Evolutionary conservation across 2,113 vertebrate genomes (phyloP), one percentile per base, ranked within the genome.

Genomic region (Piprites chloris): DNA sequence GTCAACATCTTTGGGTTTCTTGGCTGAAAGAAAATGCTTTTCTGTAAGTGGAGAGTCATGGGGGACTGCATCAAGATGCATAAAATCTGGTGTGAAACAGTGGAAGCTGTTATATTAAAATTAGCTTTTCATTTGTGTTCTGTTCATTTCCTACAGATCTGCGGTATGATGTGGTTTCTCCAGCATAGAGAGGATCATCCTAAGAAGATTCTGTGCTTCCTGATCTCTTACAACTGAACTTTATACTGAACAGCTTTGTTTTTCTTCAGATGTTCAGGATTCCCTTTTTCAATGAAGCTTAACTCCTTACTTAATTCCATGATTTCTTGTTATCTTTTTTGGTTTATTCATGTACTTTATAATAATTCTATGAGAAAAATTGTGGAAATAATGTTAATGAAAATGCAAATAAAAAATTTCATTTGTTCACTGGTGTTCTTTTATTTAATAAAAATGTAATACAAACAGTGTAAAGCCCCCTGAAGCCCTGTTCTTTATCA

Each of bases 71-170:
- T 47, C 47, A 41, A 15, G 10, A 12, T 11, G 3, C 71, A 20
- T 71, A 42, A 85, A 77, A 71, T 71, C 33, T 71, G 23, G 32
- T 61, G 33, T 83, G 71, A 53, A 80, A 53, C 23, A 30, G 6
- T 55, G 24, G 30, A 66, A 88, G 46, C 46, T 42, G n/a, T 69
- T 55, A 13, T 65, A 61, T 93, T 71, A 52, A 33, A 84, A 67
- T 3, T 19, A 49, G 39, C 37, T 74, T 11, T 72, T 86, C 6
- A 18, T 84, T 94, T 97, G n/a, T n/a, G n/a, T n/a, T n/a, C n/a
- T n/a, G n/a, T n/a, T n/a, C n/a, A n/a, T n/a, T 53, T 96, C 41
- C 95, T 96, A 14, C 86, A 97, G 96, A 82, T 90, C 73, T 79
- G 90, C 56, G 58, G 1, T 3, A 2, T n/a, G 68, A 23, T 53